These are phyloP conservation scores for Abramis brama DNA, from an alignment of 2,113 vertebrate genomes.

Conservation along the genomic window DNA sequence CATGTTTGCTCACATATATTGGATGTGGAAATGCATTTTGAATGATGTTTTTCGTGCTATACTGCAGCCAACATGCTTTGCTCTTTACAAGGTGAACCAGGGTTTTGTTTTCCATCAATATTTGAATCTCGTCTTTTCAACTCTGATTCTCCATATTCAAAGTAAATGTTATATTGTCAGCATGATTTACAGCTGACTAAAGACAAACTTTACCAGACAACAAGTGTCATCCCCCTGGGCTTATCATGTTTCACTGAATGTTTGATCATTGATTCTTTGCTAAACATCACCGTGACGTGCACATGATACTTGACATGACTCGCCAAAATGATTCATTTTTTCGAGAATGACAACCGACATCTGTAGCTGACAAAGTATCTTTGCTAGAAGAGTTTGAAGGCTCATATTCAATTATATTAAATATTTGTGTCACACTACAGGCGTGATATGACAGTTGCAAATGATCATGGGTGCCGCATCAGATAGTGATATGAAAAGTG, in stretches of 20 bases:
- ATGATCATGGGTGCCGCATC: neutral
- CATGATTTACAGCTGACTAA: slow-evolving; percentile 25
- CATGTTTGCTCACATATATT: slow-evolving; percentile 9
- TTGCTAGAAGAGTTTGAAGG: neutral
- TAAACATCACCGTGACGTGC: slow-evolving; percentile 30
- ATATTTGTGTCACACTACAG: slow-evolving; percentile 4
- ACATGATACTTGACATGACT: slow-evolving; percentile 27
- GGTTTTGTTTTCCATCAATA: slow-evolving; percentile 8
- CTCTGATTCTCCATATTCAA: neutral
- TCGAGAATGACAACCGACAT: slow-evolving; percentile 8
- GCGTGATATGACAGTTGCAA: slow-evolving; percentile 5
- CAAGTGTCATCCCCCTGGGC: neutral
- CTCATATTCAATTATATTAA: slow-evolving; percentile 8
- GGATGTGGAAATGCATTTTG: slow-evolving; percentile 26
- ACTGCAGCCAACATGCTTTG: neutral
- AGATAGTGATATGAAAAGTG: slow-evolving; percentile 16
- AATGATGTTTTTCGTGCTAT: neutral
- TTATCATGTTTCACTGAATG: slow-evolving; percentile 13
- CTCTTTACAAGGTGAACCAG: neutral
- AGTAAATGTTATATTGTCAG: slow-evolving; percentile 23
- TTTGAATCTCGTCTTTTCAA: neutral
- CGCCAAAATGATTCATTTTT: slow-evolving; percentile 45
- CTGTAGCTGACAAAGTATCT: slow-evolving; percentile 25
- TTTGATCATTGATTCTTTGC: slow-evolving; percentile 32
- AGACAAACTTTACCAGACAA: neutral